These are phyloP conservation scores for Odontomachus brunneus DNA, from an alignment of 1,140 invertebrate species.

Conservation along the genomic window DNA sequence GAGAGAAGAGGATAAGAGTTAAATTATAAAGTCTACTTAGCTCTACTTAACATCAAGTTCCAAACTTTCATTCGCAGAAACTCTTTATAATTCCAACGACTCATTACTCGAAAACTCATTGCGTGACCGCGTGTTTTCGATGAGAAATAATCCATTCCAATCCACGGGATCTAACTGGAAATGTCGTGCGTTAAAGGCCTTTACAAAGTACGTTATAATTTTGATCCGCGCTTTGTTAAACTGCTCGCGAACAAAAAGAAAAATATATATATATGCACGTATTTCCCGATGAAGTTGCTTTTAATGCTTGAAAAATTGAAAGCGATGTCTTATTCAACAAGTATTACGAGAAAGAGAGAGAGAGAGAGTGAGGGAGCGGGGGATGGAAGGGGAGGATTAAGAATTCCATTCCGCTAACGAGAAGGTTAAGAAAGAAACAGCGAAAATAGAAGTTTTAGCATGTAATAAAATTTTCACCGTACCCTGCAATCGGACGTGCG, in stretches of 20 bases:
- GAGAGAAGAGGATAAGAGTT: neutral
- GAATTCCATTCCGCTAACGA: too few relatives aligned
- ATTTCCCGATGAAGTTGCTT: neutral
- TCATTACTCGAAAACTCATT: conserved; percentile 27
- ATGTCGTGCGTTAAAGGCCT: too few relatives aligned
- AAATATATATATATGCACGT: neutral
- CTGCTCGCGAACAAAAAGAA: too few relatives aligned
- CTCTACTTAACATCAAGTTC: conserved; percentile 16
- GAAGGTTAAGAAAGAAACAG: neutral
- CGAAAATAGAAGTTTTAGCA: neutral
- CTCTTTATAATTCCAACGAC: neutral
- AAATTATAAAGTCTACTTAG: conserved; percentile 20
- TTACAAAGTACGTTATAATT: too few relatives aligned
- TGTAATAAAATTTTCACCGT: too few relatives aligned
- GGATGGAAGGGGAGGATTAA: neutral
- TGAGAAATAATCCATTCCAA: too few relatives aligned
- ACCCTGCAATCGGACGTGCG: too few relatives aligned
- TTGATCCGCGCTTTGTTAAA: too few relatives aligned
- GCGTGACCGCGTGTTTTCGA: neutral
- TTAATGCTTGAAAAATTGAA: neutral
- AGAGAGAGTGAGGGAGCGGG: too few relatives aligned
- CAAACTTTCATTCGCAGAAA: conserved; percentile 31
- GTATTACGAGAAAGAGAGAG: too few relatives aligned
- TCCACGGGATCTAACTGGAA: too few relatives aligned
- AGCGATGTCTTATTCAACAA: neutral